A percentile compares a stretch with the other conserved stretches of the same genome.
phyloP scores from a whole-genome alignment of 2,888 invertebrate genomes.

The Lysandra bellargus region DNA sequence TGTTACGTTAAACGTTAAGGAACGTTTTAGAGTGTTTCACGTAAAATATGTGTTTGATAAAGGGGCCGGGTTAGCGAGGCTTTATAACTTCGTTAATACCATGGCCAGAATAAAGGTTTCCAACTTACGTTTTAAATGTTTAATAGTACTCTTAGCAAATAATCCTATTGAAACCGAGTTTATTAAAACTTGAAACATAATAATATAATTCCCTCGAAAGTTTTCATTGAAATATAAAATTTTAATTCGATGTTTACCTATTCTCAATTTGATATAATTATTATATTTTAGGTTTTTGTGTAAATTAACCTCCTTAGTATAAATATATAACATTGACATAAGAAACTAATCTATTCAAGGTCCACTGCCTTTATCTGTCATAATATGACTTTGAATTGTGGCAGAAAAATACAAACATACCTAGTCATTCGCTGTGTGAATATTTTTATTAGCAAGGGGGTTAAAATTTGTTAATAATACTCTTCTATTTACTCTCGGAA shows the following conservation, averaged over 20 bases:
- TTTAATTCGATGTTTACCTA: neutral
- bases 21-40: constrained; percentile 26
- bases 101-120: constrained; percentile 10
- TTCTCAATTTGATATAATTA: too few relatives aligned
- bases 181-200: neutral
- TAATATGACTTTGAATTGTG: too few relatives aligned
- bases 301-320: too few relatives aligned
- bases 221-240: neutral
- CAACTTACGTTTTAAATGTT: constrained; percentile 29
- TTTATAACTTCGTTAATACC: constrained; percentile 30
- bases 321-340: too few relatives aligned
- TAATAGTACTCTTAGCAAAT: constrained; percentile 7
- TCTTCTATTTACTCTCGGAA: neutral
- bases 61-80: constrained; percentile 21
- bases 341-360: too few relatives aligned
- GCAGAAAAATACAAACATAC: too few relatives aligned
- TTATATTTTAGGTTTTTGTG: too few relatives aligned
- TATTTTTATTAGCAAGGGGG: too few relatives aligned
- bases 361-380: too few relatives aligned
- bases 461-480: too few relatives aligned
- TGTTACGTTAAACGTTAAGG: constrained; percentile 22
- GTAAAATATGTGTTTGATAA: constrained; percentile 29
- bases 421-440: too few relatives aligned
- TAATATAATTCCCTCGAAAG: neutral
- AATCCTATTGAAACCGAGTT: constrained; percentile 20